These are phyloP conservation scores for Heliconius charithonia DNA, from an alignment of 2,888 invertebrate species.

Conservation along the genomic window DNA sequence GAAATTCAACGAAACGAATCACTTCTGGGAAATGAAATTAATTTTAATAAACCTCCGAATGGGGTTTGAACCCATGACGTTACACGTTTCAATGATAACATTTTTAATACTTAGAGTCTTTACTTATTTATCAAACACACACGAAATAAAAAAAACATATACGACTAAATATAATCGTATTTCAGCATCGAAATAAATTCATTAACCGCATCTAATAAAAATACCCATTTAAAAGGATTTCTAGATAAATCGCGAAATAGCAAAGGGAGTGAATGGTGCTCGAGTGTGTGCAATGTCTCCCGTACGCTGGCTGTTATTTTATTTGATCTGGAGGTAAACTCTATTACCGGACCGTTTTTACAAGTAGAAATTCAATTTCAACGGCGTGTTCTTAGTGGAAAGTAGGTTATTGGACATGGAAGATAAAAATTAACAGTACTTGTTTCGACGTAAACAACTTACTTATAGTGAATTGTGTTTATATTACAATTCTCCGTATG, in stretches of 20 bases:
- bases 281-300: slow-evolving; percentile 37
- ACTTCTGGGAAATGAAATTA: too few relatives aligned
- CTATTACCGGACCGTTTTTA: slow-evolving; percentile 79
- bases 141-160: not conserved
- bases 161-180: not conserved
- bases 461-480: not conserved
- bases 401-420: slow-evolving; percentile 69
- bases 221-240: slow-evolving; percentile 14
- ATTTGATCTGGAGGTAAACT: slow-evolving; percentile 79
- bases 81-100: too few relatives aligned
- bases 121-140: not conserved
- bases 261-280: slow-evolving; percentile 24
- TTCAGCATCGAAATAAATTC: slow-evolving; percentile 9
- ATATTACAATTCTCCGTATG: not conserved
- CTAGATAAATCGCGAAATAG: slow-evolving; percentile 28
- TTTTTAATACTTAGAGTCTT: too few relatives aligned
- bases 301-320: slow-evolving; percentile 68
- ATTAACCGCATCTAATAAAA: slow-evolving; percentile 15
- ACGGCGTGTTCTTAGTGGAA: slow-evolving; percentile 68
- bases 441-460: slow-evolving; percentile 39
- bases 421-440: slow-evolving; percentile 63
- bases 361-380: slow-evolving; percentile 77
- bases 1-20: too few relatives aligned
- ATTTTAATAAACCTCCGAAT: too few relatives aligned
- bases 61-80: too few relatives aligned